phyloP scores from a whole-genome alignment of 1,140 invertebrate species.

The Gryllus bimaculatus region DNA sequence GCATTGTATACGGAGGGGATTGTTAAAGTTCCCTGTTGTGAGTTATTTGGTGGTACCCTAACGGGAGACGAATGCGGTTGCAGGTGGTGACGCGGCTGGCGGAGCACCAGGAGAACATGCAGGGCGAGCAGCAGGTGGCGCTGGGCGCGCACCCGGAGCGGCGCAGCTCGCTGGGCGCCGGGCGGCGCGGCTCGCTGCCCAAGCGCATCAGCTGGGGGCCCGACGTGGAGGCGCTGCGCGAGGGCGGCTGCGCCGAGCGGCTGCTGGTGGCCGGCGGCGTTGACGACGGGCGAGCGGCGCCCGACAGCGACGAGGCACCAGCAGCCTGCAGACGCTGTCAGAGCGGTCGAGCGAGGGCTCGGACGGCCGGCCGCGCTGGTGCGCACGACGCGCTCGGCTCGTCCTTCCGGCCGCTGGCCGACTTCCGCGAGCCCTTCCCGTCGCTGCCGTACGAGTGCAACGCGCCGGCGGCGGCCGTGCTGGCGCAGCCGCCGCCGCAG shows the following conservation, averaged over 20 bases:
- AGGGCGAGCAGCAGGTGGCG: not conserved
- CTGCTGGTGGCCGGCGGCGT: not conserved
- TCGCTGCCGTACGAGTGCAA: not conserved
- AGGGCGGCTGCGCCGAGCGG: not conserved
- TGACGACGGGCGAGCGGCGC: not conserved
- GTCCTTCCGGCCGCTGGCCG: not conserved
- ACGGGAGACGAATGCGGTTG: not conserved
- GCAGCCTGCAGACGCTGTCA: conserved; percentile 15
- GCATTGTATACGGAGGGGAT: too few species aligned
- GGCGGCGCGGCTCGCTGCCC: not conserved
- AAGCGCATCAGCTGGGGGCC: not conserved
- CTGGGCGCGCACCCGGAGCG: not conserved
- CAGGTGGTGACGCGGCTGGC: not conserved
- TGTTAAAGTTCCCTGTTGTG: too few species aligned
- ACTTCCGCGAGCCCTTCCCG: not conserved
- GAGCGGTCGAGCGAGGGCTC: conserved; percentile 6
- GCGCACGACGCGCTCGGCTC: not conserved
- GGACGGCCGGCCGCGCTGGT: not conserved
- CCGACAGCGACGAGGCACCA: conserved; percentile 15
- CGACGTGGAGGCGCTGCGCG: not conserved
- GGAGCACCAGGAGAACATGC: not conserved
- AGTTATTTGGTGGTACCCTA: too few species aligned
- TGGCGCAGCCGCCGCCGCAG: not conserved
- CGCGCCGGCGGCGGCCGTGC: not conserved
- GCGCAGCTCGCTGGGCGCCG: not conserved